phyloP scores from a whole-genome alignment of 2,888 invertebrate species.

The Mechanitis mazaeus region DNA sequence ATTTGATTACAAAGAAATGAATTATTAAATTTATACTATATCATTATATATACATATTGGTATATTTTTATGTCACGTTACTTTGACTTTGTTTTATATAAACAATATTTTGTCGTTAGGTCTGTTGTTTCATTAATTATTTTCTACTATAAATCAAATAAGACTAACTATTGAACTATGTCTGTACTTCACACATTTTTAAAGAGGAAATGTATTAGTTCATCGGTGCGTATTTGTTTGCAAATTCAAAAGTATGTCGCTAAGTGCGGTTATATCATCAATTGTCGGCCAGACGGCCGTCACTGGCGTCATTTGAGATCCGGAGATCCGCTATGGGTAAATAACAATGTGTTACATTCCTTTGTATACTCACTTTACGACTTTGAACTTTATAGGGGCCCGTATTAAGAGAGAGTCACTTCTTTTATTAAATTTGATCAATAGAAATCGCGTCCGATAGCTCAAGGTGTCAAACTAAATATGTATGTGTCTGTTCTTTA shows the following conservation, averaged over 20 bases:
- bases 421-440: constrained; percentile 14
- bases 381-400: constrained; percentile 23
- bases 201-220: constrained; percentile 32
- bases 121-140: too few relatives aligned
- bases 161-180: too few relatives aligned
- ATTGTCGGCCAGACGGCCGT: constrained; percentile 25
- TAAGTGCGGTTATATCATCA: constrained; percentile 50
- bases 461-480: constrained; percentile 9
- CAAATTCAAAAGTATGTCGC: constrained; percentile 50
- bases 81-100: too few relatives aligned
- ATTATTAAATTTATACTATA: too few relatives aligned
- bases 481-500: too few relatives aligned
- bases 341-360: constrained; percentile 42
- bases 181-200: neutral
- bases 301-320: constrained; percentile 31
- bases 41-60: too few relatives aligned
- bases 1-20: too few relatives aligned
- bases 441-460: constrained; percentile 7
- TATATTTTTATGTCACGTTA: too few relatives aligned
- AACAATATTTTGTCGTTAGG: too few relatives aligned
- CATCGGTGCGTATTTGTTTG: constrained; percentile 43
- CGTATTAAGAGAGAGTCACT: constrained; percentile 24
- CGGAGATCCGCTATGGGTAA: constrained; percentile 48
- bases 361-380: constrained; percentile 33
- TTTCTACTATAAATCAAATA: too few relatives aligned